Evolutionary conservation across 2,888 invertebrate genomes (phyloP), one percentile per base, ranked within the genome.

Genomic region (Drosophila kambysellisi): DNA sequence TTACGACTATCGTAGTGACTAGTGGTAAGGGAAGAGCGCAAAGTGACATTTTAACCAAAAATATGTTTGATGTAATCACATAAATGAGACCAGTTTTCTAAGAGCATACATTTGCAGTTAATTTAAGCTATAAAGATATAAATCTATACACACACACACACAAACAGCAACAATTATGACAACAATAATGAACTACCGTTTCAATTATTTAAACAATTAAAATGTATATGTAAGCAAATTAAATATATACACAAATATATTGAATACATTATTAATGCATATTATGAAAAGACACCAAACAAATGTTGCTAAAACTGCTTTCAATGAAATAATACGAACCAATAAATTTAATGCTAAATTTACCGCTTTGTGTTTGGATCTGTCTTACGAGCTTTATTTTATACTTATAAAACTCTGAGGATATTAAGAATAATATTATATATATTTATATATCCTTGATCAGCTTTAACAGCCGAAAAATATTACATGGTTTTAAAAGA

Each of bases 1-100:
- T 73, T 83, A 85, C 75, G 57, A 66, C 51, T 77, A 76, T 69
- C 66, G 70, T 82, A 80, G 46, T 72, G 69, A 58, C 30, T 84
- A 88, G 74, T 32, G 30, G 30, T 79, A 79, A 75, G 66, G 3
- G 43, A 66, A 11, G 58, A 63, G 65, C 69, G 70, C 57, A 71
- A 68, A 79, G 63, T 74, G 75, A 88, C 67, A 81, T 66, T 70
- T 82, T 85, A 79, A 82, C 71, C 76, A 79, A 74, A 61, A 60
- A 75, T 66, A 60, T 81, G 78, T 81, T 86, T 81, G 71, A 75
- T 78, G 74, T 80, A 86, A 86, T 88, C 80, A 82, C 80, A 82
- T 41, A 76, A 71, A 83, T 71, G 86, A 90, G 90, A 87, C 86
- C 86, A 87, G 89, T 82, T 78, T 80, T 84, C 63, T 82, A 81